A percentile compares a stretch with the other conserved stretches of the same genome.
These are phyloP conservation scores for Deilephila elpenor DNA, from an alignment of 2,888 invertebrate genomes.

Conservation along the genomic window DNA sequence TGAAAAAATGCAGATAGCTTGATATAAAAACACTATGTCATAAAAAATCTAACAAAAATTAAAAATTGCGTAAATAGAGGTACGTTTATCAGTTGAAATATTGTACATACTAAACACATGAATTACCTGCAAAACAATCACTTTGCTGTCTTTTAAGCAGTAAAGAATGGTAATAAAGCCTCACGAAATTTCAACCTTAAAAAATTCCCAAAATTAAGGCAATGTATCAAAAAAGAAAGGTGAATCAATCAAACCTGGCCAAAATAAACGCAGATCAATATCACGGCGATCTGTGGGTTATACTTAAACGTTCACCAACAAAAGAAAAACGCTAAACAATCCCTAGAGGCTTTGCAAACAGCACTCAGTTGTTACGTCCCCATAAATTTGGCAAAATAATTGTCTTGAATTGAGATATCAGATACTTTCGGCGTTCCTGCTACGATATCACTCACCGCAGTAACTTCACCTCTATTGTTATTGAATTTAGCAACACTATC, in stretches of 20 bases:
- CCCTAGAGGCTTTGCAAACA: conserved; percentile 54
- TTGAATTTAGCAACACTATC: conserved; percentile 40
- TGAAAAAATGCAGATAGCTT: too few species aligned
- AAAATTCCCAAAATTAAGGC: neutral
- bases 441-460: conserved; percentile 29
- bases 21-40: too few species aligned
- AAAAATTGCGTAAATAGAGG: too few species aligned
- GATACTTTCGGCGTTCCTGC: conserved; percentile 45
- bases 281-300: neutral
- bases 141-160: neutral
- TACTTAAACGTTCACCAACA: conserved; percentile 30
- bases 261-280: conserved; percentile 9
- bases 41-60: too few species aligned
- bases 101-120: too few species aligned
- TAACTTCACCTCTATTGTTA: conserved; percentile 49
- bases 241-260: conserved; percentile 17
- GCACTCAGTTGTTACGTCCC: conserved; percentile 59
- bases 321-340: conserved; percentile 36
- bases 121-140: neutral
- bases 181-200: neutral
- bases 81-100: too few species aligned
- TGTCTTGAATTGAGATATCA: conserved; percentile 73
- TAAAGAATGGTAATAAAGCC: neutral
- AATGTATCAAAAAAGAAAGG: conserved; percentile 7
- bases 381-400: conserved; percentile 67